A percentile compares a stretch with the other conserved stretches of the same genome.
Conservation (phyloP, 2,888 invertebrate genomes). For the Tinea semifulvella region DNA sequence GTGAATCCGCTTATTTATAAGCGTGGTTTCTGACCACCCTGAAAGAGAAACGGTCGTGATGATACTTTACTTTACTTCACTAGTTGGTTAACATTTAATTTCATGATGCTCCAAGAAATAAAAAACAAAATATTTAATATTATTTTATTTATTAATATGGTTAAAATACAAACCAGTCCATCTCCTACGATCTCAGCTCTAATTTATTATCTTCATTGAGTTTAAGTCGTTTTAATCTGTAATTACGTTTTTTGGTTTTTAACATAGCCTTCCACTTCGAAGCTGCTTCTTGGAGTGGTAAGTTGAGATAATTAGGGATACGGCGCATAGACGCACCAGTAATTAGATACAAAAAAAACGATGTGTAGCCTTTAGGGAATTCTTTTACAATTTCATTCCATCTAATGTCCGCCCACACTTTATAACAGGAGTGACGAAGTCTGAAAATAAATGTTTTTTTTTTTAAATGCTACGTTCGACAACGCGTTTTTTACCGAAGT, state of each 20-base stretch:
- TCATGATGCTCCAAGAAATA: too few species aligned
- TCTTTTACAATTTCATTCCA: slow-evolving; percentile 40
- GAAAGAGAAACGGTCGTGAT: too few species aligned
- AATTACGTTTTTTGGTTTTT: neutral
- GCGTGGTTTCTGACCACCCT: too few species aligned
- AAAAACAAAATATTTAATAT: too few species aligned
- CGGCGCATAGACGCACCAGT: slow-evolving; percentile 21
- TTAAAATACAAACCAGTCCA: too few species aligned
- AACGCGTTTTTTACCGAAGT: too few species aligned
- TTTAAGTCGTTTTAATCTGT: slow-evolving; percentile 8
- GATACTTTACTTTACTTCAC: too few species aligned
- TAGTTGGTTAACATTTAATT: too few species aligned
- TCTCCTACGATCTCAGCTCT: too few species aligned
- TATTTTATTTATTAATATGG: too few species aligned
- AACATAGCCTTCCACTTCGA: neutral
- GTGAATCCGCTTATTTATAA: too few species aligned
- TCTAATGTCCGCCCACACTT: slow-evolving; percentile 45
- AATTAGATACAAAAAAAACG: slow-evolving; percentile 32
- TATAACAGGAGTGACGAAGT: slow-evolving; percentile 30
- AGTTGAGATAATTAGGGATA: slow-evolving; percentile 26
- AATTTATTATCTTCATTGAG: slow-evolving; percentile 6
- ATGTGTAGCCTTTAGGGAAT: slow-evolving; percentile 43
- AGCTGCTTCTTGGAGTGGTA: slow-evolving; percentile 29
- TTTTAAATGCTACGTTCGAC: too few species aligned
- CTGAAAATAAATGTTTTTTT: slow-evolving; percentile 37